A percentile compares a stretch with the other conserved stretches of the same genome.
phyloP scores from a whole-genome alignment of 2,888 invertebrate genomes.

The Cheiracanthium punctorium region DNA sequence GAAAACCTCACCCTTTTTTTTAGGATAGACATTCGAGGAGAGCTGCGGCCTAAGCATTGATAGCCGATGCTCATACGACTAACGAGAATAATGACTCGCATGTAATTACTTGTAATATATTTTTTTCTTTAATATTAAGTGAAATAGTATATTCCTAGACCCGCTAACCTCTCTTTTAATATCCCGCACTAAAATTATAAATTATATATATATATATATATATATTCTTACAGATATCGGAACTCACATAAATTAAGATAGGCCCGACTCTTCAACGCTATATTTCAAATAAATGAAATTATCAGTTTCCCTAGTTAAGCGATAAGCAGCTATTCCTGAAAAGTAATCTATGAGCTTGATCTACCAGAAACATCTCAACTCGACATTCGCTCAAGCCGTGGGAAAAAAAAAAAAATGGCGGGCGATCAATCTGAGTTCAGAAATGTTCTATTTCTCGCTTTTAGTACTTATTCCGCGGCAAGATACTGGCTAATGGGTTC shows the following conservation, averaged over 20 bases:
- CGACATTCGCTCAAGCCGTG: neutral
- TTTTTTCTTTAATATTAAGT: no score
- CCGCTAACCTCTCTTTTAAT: no score
- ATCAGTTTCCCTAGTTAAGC: neutral
- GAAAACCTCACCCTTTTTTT: no score
- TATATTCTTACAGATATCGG: no score
- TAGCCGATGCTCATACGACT: no score
- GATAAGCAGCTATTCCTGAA: neutral
- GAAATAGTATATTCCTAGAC: no score
- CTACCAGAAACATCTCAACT: constrained; percentile 9
- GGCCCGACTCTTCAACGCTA: neutral
- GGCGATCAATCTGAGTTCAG: constrained; percentile 60
- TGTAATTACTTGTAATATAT: no score
- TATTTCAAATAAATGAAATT: constrained; percentile 15
- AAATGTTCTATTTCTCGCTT: constrained; percentile 58
- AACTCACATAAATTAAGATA: neutral
- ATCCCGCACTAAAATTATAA: no score
- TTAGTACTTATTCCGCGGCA: constrained; percentile 19
- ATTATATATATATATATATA: no score
- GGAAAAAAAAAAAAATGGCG: constrained; percentile 36
- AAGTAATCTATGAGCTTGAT: constrained; percentile 12
- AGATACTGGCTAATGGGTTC: constrained; percentile 62
- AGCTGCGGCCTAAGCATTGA: no score
- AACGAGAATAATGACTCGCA: no score
- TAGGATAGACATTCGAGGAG: no score